These are phyloP conservation scores for Nerophis ophidion DNA, from an alignment of 2,113 vertebrate species.

Conservation along the genomic window DNA sequence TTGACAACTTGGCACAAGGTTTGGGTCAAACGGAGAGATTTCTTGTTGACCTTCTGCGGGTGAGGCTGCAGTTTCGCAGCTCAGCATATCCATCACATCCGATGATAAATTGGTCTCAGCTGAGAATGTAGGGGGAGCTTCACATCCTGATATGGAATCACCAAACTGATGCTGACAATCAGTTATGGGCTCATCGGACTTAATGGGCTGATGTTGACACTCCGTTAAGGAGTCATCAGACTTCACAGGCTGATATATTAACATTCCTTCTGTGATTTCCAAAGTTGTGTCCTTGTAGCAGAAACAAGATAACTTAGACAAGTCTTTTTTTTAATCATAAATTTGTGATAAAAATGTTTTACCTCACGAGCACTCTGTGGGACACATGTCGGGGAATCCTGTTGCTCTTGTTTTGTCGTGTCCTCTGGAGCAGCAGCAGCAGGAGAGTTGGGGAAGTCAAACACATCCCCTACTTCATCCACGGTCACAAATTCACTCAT, in stretches of 20 bases:
- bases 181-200: conserved; percentile 1
- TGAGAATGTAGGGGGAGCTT: not conserved
- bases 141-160: not conserved
- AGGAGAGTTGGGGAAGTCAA: conserved; percentile 27
- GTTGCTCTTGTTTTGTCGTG: not conserved
- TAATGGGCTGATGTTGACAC: not conserved
- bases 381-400: not conserved
- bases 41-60: not conserved
- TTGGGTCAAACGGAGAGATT: not conserved
- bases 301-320: not conserved
- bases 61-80: not conserved
- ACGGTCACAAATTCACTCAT: conserved; percentile 63
- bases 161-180: not conserved
- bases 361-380: conserved; percentile 17
- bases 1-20: not conserved
- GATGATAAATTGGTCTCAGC: not conserved
- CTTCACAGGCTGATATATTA: not conserved
- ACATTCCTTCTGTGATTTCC: conserved; percentile 5
- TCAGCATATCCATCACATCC: not conserved
- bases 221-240: not conserved
- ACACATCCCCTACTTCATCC: conserved; percentile 63
- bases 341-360: not conserved
- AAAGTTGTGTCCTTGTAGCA: conserved; percentile 12
- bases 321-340: not conserved
- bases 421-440: conserved; percentile 10